Conservation (phyloP, 2,113 vertebrate species). For the Tor tambroides region DNA sequence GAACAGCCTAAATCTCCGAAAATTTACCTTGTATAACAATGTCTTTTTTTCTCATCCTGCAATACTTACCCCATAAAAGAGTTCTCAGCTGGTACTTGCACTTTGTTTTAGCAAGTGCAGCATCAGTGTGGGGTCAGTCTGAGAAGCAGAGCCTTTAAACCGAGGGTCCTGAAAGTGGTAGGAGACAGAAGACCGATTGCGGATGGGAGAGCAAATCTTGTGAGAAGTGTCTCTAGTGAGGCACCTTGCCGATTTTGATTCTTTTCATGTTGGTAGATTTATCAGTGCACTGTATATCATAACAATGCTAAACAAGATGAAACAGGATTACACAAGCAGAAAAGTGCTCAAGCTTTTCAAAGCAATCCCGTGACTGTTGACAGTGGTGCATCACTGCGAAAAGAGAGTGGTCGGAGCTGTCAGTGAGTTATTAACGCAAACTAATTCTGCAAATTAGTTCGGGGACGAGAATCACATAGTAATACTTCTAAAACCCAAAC, state of each 20-base stretch:
- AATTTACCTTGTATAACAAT: background rate
- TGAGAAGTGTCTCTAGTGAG: conserved; percentile 54
- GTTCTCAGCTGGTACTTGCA: background rate
- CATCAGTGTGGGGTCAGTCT: background rate
- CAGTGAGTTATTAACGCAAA: conserved; percentile 52
- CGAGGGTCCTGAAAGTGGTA: conserved; percentile 12
- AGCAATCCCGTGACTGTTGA: conserved; percentile 62
- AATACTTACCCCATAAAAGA: background rate
- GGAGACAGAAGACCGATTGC: conserved; percentile 54
- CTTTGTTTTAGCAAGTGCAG: background rate
- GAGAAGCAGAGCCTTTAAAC: conserved; percentile 22
- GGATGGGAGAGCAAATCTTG: conserved; percentile 53
- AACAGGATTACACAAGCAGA: conserved; percentile 58
- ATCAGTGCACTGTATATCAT: conserved; percentile 63
- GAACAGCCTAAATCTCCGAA: too few relatives aligned
- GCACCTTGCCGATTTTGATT: conserved; percentile 50
- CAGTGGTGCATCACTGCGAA: conserved; percentile 58
- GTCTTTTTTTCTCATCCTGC: background rate
- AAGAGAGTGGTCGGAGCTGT: conserved; percentile 56
- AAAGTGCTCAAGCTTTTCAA: conserved; percentile 61
- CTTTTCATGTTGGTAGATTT: conserved; percentile 66
- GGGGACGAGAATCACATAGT: conserved; percentile 35
- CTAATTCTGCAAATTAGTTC: too few relatives aligned
- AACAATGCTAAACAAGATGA: conserved; percentile 62
- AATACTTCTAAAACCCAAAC: conserved; percentile 54